Conservation (phyloP, 2,113 vertebrate species). For the Xenopus borealis region DNA sequence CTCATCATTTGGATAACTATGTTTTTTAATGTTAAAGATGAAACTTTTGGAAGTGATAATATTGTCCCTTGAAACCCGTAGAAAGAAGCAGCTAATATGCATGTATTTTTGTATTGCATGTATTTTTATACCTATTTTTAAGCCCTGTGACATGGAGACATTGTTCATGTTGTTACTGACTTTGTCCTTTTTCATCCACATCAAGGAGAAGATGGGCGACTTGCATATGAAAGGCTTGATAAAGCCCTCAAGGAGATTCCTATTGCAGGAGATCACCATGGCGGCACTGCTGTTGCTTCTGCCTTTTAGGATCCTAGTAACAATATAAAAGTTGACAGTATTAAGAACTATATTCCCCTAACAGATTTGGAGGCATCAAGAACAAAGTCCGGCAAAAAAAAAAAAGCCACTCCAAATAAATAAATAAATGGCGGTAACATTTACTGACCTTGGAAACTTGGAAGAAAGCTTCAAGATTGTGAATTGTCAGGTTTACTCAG, state of each 20-base stretch:
- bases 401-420: no score
- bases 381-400: neutral
- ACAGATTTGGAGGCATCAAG: neutral
- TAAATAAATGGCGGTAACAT: neutral
- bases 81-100: no score
- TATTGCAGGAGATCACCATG: conserved; percentile 69
- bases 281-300: conserved; percentile 80
- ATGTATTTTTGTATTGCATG: no score
- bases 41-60: no score
- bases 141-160: no score
- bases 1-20: no score
- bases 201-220: conserved; percentile 86
- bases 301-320: conserved; percentile 64
- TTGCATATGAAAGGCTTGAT: conserved; percentile 90
- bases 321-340: conserved; percentile 17
- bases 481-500: neutral
- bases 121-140: no score
- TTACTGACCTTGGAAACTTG: neutral
- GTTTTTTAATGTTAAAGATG: no score
- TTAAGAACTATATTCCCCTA: neutral
- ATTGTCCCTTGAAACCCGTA: no score
- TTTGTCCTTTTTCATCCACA: conserved; percentile 12
- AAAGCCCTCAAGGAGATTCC: conserved; percentile 79
- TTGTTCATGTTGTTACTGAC: no score
- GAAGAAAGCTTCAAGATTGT: neutral